phyloP scores from a whole-genome alignment of 2,113 vertebrate genomes.

The Heptranchias perlo region DNA sequence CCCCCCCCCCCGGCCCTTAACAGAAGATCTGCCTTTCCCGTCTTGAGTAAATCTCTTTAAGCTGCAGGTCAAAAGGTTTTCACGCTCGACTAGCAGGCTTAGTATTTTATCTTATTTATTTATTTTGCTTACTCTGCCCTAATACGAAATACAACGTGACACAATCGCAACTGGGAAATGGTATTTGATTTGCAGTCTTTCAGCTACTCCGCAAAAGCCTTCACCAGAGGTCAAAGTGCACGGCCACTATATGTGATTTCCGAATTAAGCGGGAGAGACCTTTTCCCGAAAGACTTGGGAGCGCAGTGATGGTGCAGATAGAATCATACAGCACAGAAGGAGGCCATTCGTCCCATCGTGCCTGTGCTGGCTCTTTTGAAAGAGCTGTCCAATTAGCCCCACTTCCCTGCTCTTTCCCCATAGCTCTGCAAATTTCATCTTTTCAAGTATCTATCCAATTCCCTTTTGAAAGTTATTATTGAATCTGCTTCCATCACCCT shows the following conservation, averaged over 20 bases:
- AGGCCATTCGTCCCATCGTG: neutral
- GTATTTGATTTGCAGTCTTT: constrained; percentile 42
- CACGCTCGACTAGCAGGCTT: too few species aligned
- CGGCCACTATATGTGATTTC: neutral
- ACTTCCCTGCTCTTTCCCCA: too few species aligned
- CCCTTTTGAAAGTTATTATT: neutral
- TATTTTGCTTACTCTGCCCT: too few species aligned
- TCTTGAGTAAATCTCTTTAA: too few species aligned
- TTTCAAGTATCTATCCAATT: too few species aligned
- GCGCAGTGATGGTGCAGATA: neutral
- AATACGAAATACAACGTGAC: constrained; percentile 45
- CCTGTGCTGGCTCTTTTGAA: neutral
- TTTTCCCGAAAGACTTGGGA: neutral
- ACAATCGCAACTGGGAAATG: constrained; percentile 48
- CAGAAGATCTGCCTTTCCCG: too few species aligned
- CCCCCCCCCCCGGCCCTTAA: too few species aligned
- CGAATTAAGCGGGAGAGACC: neutral
- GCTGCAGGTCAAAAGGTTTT: too few species aligned
- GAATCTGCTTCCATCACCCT: neutral
- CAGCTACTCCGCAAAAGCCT: constrained; percentile 33
- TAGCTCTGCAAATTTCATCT: neutral
- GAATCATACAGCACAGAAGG: too few species aligned
- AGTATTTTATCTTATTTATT: too few species aligned
- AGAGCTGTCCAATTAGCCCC: neutral
- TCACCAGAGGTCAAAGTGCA: neutral